Evolutionary conservation across 2,797 vertebrate species (phyloP).

Genomic region (Pachyuromys duprasi): DNA sequence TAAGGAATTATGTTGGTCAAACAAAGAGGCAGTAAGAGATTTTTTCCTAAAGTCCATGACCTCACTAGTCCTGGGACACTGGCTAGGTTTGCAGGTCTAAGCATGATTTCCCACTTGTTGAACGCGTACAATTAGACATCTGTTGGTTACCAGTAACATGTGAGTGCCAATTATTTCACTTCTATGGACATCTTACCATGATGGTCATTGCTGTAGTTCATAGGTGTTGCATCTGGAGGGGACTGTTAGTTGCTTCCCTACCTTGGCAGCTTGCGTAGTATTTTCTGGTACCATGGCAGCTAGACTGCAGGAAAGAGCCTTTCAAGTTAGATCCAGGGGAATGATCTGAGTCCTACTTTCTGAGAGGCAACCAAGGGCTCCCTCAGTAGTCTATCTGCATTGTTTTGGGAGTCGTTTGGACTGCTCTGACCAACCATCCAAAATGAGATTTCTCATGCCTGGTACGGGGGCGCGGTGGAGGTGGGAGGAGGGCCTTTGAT

Average conservation of each 20-base stretch:
- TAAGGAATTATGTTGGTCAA: not conserved
- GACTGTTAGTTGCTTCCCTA: not conserved
- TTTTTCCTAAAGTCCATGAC: not conserved
- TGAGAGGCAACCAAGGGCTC: not conserved
- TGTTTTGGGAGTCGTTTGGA: not conserved
- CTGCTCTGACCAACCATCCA: not conserved
- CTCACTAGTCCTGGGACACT: not conserved
- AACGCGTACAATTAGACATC: not conserved
- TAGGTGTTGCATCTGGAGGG: no score
- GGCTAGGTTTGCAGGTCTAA: not conserved
- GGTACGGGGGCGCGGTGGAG: no score
- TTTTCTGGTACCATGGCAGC: not conserved
- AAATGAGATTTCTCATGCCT: not conserved
- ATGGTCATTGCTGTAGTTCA: not conserved
- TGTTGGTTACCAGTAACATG: not conserved
- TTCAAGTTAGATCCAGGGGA: not conserved
- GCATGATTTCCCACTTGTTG: not conserved
- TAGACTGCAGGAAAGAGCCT: not conserved
- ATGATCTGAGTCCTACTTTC: not conserved
- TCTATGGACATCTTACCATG: not conserved
- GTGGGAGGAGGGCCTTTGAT: not conserved
- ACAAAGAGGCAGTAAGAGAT: no score
- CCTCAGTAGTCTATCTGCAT: not conserved
- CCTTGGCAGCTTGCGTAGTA: not conserved
- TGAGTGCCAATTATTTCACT: no score